A percentile compares a stretch with the other conserved stretches of the same genome.
phyloP scores from a whole-genome alignment of 2,888 invertebrate species.

The Strigamia transsilvanica region DNA sequence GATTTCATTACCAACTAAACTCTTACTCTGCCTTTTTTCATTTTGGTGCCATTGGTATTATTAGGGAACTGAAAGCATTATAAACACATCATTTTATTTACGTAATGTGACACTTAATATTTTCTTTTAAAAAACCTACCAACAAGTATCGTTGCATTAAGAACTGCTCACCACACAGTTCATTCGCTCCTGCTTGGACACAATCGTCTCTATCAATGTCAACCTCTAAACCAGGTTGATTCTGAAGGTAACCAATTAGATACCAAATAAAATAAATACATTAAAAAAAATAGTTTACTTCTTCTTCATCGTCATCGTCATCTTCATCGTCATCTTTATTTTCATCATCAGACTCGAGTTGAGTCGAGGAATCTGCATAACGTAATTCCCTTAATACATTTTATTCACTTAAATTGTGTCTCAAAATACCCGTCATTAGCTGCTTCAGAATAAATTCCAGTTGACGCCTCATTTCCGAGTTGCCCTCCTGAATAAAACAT shows the following conservation, averaged over 20 bases:
- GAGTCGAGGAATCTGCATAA: conserved; percentile 46
- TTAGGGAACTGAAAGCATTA: background rate
- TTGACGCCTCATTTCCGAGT: conserved; percentile 64
- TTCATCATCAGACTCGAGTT: conserved; percentile 57
- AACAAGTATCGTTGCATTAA: conserved; percentile 57
- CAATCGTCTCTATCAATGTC: conserved; percentile 67
- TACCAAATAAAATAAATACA: background rate
- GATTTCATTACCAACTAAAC: too few relatives aligned
- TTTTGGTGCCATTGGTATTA: background rate
- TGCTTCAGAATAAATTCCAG: conserved; percentile 66
- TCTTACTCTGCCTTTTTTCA: background rate
- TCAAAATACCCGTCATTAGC: conserved; percentile 60
- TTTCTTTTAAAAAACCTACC: background rate
- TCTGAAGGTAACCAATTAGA: conserved; percentile 59
- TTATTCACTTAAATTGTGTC: background rate
- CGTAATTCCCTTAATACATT: background rate
- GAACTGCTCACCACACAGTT: conserved; percentile 63
- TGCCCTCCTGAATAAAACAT: conserved; percentile 63
- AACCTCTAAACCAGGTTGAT: conserved; percentile 67
- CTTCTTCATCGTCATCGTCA: conserved; percentile 65
- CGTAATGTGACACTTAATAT: background rate
- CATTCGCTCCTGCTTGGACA: conserved; percentile 61
- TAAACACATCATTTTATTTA: too few relatives aligned
- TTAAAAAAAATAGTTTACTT: conserved; percentile 54
- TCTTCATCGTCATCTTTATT: conserved; percentile 61